These are phyloP conservation scores for Acipenser oxyrinchus DNA, from an alignment of 2,797 vertebrate genomes.

Conservation along the genomic window DNA sequence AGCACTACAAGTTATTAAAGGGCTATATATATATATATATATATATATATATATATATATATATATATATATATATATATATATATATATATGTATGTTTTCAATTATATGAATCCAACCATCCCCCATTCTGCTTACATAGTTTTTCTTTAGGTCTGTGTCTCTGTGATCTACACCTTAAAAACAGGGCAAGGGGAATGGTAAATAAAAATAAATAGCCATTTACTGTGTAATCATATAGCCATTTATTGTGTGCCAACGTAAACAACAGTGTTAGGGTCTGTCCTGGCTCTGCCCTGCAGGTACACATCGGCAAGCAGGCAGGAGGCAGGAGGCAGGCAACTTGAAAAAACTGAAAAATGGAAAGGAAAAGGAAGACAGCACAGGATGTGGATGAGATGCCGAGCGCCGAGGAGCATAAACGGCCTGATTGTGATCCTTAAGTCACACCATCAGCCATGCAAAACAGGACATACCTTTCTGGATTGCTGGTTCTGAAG, in stretches of 20 bases:
- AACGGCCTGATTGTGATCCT: constrained; percentile 58
- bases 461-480: constrained; percentile 76
- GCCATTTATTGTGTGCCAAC: constrained; percentile 59
- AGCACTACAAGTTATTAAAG: too few species aligned
- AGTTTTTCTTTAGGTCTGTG: constrained; percentile 46
- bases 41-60: too few species aligned
- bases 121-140: constrained; percentile 27
- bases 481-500: constrained; percentile 68
- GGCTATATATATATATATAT: too few species aligned
- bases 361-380: constrained; percentile 48
- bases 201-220: constrained; percentile 40
- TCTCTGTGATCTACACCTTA: constrained; percentile 50
- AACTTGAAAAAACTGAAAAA: constrained; percentile 35
- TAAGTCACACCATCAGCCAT: constrained; percentile 63
- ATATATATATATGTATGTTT: neutral
- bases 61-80: too few species aligned
- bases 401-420: constrained; percentile 47
- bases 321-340: constrained; percentile 43
- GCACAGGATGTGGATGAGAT: constrained; percentile 48
- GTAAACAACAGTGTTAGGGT: constrained; percentile 53
- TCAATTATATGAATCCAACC: neutral
- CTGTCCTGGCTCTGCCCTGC: constrained; percentile 54
- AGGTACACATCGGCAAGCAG: constrained; percentile 57
- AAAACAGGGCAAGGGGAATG: constrained; percentile 36
- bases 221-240: constrained; percentile 54